Base-by-base conservation (phyloP, 2,888 invertebrate species). In the Tortrix viridana region DNA sequence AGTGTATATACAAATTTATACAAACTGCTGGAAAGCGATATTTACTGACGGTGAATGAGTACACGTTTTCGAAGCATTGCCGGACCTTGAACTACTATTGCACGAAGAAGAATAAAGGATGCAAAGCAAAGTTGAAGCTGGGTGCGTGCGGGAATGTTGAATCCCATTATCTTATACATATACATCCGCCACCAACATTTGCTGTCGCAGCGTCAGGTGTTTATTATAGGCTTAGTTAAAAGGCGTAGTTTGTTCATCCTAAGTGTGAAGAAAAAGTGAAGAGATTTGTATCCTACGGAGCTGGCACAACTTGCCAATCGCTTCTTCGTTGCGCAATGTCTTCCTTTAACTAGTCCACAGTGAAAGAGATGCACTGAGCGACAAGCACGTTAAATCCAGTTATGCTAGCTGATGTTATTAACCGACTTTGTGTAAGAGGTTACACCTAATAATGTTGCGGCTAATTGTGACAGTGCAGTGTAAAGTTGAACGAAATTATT, bases 61-160 rank as follows among this genome's bases (percentile, higher is more conserved):
- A 43, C n/a, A 61, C 61, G n/a, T 62, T 49, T 26, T 44, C 62
- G 6, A 54, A 54, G 16, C 32, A 57, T 12, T 32, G 50, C 6
- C 56, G 37, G 16, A 26, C 44, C 6, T 44, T 12, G 2, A 49
- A 50, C 41, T 62, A 56, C 20, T 62, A 50, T n/a, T 62, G 62
- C 18, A 56, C 62, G 20, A 50, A 56, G 41, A 56, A 50, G 23
- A 37, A 62, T 6, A 41, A 43, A 16, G 56, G 50, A 6, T 62
- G 62, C 18, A 54, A 54, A 14, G 54, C 54, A 5, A 54, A 43
- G 54, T 12, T 54, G 5, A 54, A 54, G 32, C 2, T 54, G 23
- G 54, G 54, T 0, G 5, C 23, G 18, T 3, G 6, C 3, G 54
- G 54, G 16, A 20, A 23, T 1, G 23, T 54, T 6, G 23, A 18